Evolutionary conservation across 2,797 vertebrate genomes (phyloP), one percentile per base, ranked within the genome.

Genomic region (Pangasius mekongensis): DNA sequence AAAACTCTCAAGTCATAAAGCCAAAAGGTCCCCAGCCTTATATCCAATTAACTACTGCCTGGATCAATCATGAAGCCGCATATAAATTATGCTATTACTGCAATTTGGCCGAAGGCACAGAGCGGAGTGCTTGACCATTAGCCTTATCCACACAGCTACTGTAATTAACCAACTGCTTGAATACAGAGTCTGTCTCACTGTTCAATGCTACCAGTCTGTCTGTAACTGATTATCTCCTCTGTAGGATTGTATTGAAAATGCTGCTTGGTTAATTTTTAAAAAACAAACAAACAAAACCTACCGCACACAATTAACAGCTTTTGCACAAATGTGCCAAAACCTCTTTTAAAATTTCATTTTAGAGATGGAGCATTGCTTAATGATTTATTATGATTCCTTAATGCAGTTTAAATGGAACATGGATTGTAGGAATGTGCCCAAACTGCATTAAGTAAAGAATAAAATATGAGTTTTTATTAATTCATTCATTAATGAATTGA

Each of bases 121-220:
- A 30, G 10, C 5, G 36, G 36, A 80, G 64, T 7, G 52, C 52
- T 54, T 43, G 49, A 71, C 83, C 33, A 56, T 71, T 80, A 69
- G 66, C 83, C 30, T 77, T 64, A 73, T 64, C 36, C 66, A 47
- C 62, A 27, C 27, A 62, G 54, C 74, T 88, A n/a, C n/a, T n/a
- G n/a, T n/a, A 86, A 73, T 86, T 88, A 88, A 52, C 10, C 47
- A 85, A 69, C 49, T 47, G 87, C 71, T 84, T 16, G 81, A 11
- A 88, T 43, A 22, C 6, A 4, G 18, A 54, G 58, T 49, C 73
- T 14, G 30, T 22, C 56, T 64, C 36, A 22, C 52, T 52, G 18
- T 52, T 62, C 43, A 78, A 78, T 54, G 16, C 76, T 80, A 16
- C 47, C 71, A 13, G 9, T 52, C 27, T 16, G 47, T 52, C 74